Percentiles rank a stretch among this genome's conserved stretches.
Evolutionary conservation across 2,113 vertebrate species (phyloP).

Genomic region (Cyprinus carpio): DNA sequence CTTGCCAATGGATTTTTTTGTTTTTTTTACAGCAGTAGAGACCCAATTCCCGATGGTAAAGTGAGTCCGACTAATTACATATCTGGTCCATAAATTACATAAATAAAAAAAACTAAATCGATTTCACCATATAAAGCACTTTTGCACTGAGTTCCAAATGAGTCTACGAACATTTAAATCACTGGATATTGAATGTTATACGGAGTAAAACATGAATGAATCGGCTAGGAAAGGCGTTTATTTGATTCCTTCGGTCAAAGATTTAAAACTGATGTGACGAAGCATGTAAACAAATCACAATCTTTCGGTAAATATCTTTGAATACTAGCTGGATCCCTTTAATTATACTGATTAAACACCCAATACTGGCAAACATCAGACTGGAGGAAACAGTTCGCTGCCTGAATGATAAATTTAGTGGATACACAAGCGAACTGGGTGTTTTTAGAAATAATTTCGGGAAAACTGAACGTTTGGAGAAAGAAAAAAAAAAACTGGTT

Average conservation of each 20-base stretch:
- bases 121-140: constrained; percentile 48
- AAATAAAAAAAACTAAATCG: constrained; percentile 68
- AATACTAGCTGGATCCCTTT: constrained; percentile 50
- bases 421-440: not conserved
- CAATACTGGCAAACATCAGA: constrained; percentile 62
- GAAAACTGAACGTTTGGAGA: not conserved
- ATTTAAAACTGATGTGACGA: constrained; percentile 31
- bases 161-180: constrained; percentile 12
- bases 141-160: constrained; percentile 18
- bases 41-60: constrained; percentile 66
- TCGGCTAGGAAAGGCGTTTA: constrained; percentile 39
- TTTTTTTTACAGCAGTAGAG: constrained; percentile 76
- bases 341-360: constrained; percentile 54
- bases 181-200: constrained; percentile 6
- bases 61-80: constrained; percentile 73
- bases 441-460: not conserved
- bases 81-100: constrained; percentile 86
- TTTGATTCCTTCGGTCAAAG: constrained; percentile 39
- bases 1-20: constrained; percentile 63
- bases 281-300: constrained; percentile 58
- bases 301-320: constrained; percentile 39
- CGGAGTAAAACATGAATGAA: constrained; percentile 2
- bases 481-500: not conserved
- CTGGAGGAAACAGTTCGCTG: constrained; percentile 56
- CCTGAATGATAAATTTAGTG: constrained; percentile 49